Conservation (phyloP, 2,797 vertebrate species). For the Gambelia wislizenii region DNA sequence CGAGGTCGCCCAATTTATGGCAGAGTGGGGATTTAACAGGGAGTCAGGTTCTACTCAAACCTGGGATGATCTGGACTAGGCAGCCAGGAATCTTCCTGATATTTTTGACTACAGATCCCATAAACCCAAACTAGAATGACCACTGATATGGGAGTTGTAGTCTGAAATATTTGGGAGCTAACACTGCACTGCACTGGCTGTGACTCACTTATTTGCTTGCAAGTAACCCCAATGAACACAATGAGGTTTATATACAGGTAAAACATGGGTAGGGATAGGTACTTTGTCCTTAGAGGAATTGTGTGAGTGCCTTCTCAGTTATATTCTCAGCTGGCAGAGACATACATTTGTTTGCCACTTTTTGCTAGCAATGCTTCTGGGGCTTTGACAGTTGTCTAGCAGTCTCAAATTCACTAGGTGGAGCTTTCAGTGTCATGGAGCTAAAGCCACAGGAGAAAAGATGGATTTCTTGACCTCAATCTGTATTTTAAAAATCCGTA, state of each 20-base stretch:
- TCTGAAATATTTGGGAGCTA: background rate
- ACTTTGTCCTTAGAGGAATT: background rate
- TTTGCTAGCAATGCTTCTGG: background rate
- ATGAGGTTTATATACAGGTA: background rate
- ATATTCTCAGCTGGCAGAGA: background rate
- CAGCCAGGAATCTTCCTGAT: background rate
- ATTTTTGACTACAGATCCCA: background rate
- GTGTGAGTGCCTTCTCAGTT: background rate
- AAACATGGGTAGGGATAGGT: background rate
- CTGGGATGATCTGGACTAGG: background rate
- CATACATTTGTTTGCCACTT: background rate
- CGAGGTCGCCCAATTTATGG: background rate
- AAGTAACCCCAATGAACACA: background rate
- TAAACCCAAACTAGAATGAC: background rate
- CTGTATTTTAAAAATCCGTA: too few relatives aligned
- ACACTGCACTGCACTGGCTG: background rate
- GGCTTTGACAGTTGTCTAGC: background rate
- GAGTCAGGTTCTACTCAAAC: background rate
- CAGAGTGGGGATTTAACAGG: background rate
- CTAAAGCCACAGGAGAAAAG: too few relatives aligned
- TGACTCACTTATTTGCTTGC: background rate
- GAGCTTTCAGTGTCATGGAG: too few relatives aligned
- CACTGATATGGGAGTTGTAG: background rate
- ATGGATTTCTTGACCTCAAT: too few relatives aligned
- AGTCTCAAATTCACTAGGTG: background rate